Evolutionary conservation across 1,140 invertebrate species (phyloP), one percentile per base, ranked within the genome.

Genomic region (Lysiphlebus fabarum): DNA sequence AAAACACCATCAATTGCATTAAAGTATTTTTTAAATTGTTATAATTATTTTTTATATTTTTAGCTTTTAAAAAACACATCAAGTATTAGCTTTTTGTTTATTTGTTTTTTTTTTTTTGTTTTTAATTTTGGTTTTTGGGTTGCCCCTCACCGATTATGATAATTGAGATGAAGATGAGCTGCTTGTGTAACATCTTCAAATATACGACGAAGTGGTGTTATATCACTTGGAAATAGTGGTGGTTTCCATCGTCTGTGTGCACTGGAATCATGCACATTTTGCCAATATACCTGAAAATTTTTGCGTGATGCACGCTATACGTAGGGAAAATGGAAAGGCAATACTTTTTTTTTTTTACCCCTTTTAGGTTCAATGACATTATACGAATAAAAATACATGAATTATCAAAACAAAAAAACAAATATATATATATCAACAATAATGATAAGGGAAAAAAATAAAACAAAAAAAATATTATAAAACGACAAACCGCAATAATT

Each of bases 171-270:
- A 55, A 72, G 69, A 47, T 66, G 68, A 40, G 67, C 65, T 38
- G 64, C 68, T 54, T 70, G 70, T 43, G 81, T 83, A 68, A 82
- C 78, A 62, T 86, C 85, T 82, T 89, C 87, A 77, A 89, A 89
- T 78, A 88, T 82, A 73, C 85, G 82, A 77, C 85, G 82, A 71
- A 89, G 79, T 73, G 85, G 86, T 67, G 87, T 85, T 73, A 89
- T 89, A 77, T 88, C 87, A 65, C 86, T 86, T 58, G 85, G 84
- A 82, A 88, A 87, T 70, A 86, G 79, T 64, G 86, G 85, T 64
- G 85, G 85, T 66, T 84, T 82, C 86, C 86, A 87, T 78, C 84
- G 83, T 76, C 84, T 85, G 78, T 86, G 81, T 68, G 79, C 79
- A 77, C 85, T 87, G 81, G 61, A 74, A 73, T 69, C 65, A 71